A percentile compares a stretch with the other conserved stretches of the same genome.
Evolutionary conservation across 2,888 invertebrate species (phyloP).

Genomic region (Volucella inanis): DNA sequence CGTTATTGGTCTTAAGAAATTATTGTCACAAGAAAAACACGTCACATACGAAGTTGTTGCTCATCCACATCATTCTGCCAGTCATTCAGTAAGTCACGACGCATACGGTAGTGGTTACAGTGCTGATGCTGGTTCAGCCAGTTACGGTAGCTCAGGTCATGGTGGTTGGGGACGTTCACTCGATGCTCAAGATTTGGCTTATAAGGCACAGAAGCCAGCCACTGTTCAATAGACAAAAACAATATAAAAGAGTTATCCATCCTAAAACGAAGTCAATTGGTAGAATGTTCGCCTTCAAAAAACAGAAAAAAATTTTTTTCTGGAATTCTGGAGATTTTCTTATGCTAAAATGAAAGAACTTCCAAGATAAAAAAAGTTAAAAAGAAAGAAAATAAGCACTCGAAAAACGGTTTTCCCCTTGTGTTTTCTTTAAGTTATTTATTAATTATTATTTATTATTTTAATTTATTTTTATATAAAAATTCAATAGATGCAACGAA

Average conservation of each 20-base stretch:
- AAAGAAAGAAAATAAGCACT: not conserved
- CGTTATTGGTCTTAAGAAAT: slow-evolving; percentile 92
- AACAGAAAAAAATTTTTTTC: not conserved
- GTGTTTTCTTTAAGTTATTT: slow-evolving; percentile 53
- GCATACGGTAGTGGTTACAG: slow-evolving; percentile 85
- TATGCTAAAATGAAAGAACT: slow-evolving; percentile 57
- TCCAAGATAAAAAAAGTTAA: slow-evolving; percentile 14
- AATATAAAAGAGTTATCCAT: not conserved
- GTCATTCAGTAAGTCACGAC: slow-evolving; percentile 88
- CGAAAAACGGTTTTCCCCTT: slow-evolving; percentile 51
- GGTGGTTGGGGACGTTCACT: slow-evolving; percentile 91
- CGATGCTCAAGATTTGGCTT: slow-evolving; percentile 90
- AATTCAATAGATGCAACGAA: slow-evolving; percentile 50
- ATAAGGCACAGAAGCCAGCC: slow-evolving; percentile 89
- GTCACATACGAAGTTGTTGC: slow-evolving; percentile 94
- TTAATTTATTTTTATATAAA: slow-evolving; percentile 62
- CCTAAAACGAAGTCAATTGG: slow-evolving; percentile 54
- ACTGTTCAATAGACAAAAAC: slow-evolving; percentile 55
- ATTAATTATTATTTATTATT: slow-evolving; percentile 67
- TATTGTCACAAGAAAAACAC: slow-evolving; percentile 91
- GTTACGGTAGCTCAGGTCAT: slow-evolving; percentile 87
- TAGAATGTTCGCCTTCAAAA: slow-evolving; percentile 3
- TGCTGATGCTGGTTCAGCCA: slow-evolving; percentile 85
- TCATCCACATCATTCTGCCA: slow-evolving; percentile 90
- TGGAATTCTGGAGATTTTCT: slow-evolving; percentile 58